These are phyloP conservation scores for Zoanthus gigantus DNA, from an alignment of 92 coral and sea anemone genomes.

Conservation along the genomic window DNA sequence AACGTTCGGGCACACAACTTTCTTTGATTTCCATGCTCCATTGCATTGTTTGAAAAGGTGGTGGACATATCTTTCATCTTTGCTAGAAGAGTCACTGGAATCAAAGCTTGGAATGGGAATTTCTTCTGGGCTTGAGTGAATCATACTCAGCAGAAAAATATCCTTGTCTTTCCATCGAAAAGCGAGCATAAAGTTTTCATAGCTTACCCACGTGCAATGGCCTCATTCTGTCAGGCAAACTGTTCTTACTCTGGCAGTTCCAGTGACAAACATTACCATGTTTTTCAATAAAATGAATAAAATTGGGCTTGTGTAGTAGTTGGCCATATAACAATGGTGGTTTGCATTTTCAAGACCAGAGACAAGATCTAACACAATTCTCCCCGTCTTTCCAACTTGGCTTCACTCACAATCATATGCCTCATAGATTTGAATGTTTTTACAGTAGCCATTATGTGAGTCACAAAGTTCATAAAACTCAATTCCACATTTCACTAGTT, in stretches of 20 bases:
- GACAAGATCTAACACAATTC: constrained; percentile 58
- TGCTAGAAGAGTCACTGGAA: background rate
- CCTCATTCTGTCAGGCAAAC: constrained; percentile 43
- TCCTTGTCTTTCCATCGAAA: constrained; percentile 66
- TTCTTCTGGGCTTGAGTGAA: constrained; percentile 33
- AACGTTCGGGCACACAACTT: constrained; percentile 19
- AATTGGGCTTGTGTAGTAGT: constrained; percentile 59
- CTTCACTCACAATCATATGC: constrained; percentile 48
- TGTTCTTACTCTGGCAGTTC: constrained; percentile 49
- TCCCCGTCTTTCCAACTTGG: constrained; percentile 51
- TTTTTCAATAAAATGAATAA: constrained; percentile 49
- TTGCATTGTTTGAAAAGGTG: constrained; percentile 4
- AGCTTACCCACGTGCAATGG: constrained; percentile 43
- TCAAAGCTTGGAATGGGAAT: background rate
- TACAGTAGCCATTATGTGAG: constrained; percentile 56
- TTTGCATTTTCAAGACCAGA: constrained; percentile 34
- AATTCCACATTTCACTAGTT: constrained; percentile 65
- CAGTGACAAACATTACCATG: constrained; percentile 46
- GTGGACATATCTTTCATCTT: constrained; percentile 7
- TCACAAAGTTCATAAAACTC: constrained; percentile 40
- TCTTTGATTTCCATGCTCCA: constrained; percentile 10
- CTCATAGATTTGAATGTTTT: constrained; percentile 48
- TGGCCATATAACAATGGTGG: constrained; percentile 43
- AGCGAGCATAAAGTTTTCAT: constrained; percentile 45
- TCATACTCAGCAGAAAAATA: constrained; percentile 47